A percentile compares a stretch with the other conserved stretches of the same genome.
Evolutionary conservation across 2,888 invertebrate genomes (phyloP).

Genomic region (Athalia cordata): DNA sequence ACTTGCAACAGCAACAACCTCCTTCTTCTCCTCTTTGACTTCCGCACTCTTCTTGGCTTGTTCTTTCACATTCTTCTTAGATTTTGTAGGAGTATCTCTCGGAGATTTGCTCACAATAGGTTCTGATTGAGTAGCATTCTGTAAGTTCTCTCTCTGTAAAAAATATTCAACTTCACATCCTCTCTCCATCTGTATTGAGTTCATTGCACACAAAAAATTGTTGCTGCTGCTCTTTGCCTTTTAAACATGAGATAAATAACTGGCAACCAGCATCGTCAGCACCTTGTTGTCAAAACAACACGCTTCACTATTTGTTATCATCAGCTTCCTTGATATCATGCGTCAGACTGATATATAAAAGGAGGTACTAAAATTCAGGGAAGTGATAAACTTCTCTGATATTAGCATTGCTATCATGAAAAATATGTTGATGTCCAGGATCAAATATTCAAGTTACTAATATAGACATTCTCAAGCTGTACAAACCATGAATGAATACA

Average conservation of each 20-base stretch:
- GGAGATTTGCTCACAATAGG: conserved; percentile 65
- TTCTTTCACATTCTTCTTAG: conserved; percentile 65
- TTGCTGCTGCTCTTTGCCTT: neutral
- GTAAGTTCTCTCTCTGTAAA: conserved; percentile 65
- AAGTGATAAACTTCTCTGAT: conserved; percentile 32
- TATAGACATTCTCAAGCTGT: conserved; percentile 20
- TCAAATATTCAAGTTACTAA: conserved; percentile 27
- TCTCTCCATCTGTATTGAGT: neutral
- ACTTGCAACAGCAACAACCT: conserved; percentile 47
- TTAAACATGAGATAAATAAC: neutral
- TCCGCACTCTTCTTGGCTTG: conserved; percentile 61
- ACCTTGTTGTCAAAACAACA: conserved; percentile 14
- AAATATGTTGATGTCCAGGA: conserved; percentile 23
- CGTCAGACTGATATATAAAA: conserved; percentile 1
- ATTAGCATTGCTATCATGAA: conserved; percentile 29
- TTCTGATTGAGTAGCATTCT: conserved; percentile 61
- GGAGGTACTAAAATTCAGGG: conserved; percentile 11
- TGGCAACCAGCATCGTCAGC: neutral
- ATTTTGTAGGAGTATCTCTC: conserved; percentile 69
- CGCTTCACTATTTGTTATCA: neutral
- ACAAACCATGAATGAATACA: conserved; percentile 11
- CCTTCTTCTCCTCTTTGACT: conserved; percentile 65
- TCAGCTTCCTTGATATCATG: conserved; percentile 15
- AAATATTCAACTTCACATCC: neutral
- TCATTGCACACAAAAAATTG: neutral